Base-by-base conservation (phyloP, 1,140 invertebrate genomes). In the Macrobrachium rosenbergii region DNA sequence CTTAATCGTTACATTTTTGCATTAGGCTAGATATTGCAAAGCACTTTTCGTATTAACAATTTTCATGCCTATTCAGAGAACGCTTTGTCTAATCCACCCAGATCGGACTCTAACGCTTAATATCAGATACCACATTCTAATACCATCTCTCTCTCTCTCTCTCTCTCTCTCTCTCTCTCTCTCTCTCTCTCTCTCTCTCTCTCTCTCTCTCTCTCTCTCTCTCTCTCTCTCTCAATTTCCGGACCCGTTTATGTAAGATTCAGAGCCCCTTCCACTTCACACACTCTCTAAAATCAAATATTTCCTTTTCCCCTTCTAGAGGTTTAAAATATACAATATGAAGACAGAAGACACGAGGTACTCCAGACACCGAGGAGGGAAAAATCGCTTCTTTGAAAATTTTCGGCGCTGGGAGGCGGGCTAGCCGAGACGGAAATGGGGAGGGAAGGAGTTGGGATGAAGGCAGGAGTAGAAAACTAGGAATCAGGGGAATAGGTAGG, bases 181-280 rank as follows among this genome's bases (percentile, higher is more conserved):
- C 64, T 28, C 19, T 14, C 19, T 69, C 64, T n/a, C 19, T n/a
- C 64, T 19, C 19, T n/a, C 19, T n/a, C 19, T n/a, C 64, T n/a
- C 64, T 14, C 28, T 69, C 64, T 69, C 19, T n/a, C 64, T 69
- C 64, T 69, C 11, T n/a, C 64, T n/a, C 11, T 69, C 64, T n/a
- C 79, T 82, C 67, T 82, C 64, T 72, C 21, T 72, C 80, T 72
- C 64, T 59, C 37, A 14, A 11, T 73, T 45, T 67, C 58, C n/a
- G 3, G 37, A 0, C 19, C 45, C 37, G 5, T 81, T 45, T 81
- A 16, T 62, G 2, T 10, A 19, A 7, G 45, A 21, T 62, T 14
- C 52, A 63, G 23, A 62, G 11, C 43, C 12, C 43, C 37, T 82
- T 52, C n/a, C 6, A 28, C 37, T 72, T 8, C 23, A 28, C 21